Evolutionary conservation across 2,113 vertebrate genomes (phyloP), one percentile per base, ranked within the genome.

Genomic region (Erpornis zantholeuca): DNA sequence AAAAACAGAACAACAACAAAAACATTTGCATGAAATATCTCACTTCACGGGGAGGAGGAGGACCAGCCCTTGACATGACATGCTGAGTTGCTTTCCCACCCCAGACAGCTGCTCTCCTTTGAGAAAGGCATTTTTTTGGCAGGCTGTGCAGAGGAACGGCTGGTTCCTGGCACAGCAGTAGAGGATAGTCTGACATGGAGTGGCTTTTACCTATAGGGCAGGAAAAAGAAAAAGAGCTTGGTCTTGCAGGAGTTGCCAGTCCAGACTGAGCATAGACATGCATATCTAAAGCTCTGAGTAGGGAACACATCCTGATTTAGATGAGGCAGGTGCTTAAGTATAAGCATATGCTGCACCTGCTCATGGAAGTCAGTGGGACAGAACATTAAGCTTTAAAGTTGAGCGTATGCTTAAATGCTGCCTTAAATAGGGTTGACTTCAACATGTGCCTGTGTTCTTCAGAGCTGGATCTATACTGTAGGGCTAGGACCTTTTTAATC

Each of bases 401-500:
- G 80, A 94, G 82, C 8, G 4, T 64, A 11, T 91, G 85, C 80
- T 93, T 84, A 86, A 93, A 88, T 64, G 88, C 96, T 95, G 96
- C 94, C 93, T 96, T 96, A 96, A 96, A 68, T 61, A 88, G 77
- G 86, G 81, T 69, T 93, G 92, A 93, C 65, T 94, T 92, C 65
- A 90, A 60, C 29, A 35, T 27, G 83, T 95, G 88, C 92, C 90
- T 94, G 90, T 93, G 90, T 83, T 92, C 84, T 94, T 36, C 75
- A 57, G 77, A 82, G 69, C 53, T 96, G 92, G 80, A 75, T 64
- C 70, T 64, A 29, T 92, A 31, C 72, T 90, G 76, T 75, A 93
- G 78, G 88, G 29, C 64, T 93, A 81, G 79, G 76, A 52, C 6
- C 15, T 90, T 97, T 94, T 94, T 76, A 96, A 75, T 71, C 70